Percentiles rank a stretch among this genome's conserved stretches.
Evolutionary conservation across 2,888 invertebrate species (phyloP).

Genomic region (Pycnomerus fuliginosus): DNA sequence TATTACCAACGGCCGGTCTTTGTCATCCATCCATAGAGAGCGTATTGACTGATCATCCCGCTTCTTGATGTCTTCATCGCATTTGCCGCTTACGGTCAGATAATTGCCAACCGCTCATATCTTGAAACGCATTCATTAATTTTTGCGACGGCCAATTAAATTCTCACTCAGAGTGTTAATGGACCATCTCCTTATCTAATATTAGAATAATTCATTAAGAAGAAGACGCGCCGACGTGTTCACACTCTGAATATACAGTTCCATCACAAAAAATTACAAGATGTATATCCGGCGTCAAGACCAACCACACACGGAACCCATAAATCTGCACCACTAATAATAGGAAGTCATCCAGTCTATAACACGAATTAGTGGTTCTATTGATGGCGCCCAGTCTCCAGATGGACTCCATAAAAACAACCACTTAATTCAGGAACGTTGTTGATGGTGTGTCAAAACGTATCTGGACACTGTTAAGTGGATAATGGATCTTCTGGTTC

Average conservation of each 20-base stretch:
- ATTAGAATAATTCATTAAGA: constrained; percentile 12
- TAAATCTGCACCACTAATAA: constrained; percentile 23
- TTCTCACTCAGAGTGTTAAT: constrained; percentile 12
- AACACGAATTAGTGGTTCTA: constrained; percentile 5
- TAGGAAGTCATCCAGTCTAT: constrained; percentile 7
- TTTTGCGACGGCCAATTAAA: constrained; percentile 12
- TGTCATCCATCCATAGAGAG: constrained; percentile 25
- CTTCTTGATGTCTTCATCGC: constrained; percentile 31
- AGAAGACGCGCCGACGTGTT: constrained; percentile 24
- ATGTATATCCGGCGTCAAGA: constrained; percentile 1
- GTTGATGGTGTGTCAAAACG: too few species aligned
- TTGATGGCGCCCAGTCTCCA: constrained; percentile 1
- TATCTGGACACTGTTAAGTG: too few species aligned
- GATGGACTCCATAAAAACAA: not conserved
- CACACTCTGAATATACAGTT: constrained; percentile 18
- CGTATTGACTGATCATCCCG: constrained; percentile 34
- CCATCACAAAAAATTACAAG: not conserved
- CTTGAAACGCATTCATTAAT: not conserved
- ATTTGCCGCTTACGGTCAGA: not conserved
- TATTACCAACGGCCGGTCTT: constrained; percentile 10
- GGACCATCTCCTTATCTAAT: constrained; percentile 12
- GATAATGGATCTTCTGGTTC: too few species aligned
- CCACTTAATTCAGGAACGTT: constrained; percentile 4
- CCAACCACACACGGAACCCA: constrained; percentile 18
- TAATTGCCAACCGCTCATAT: not conserved